Evolutionary conservation across 2,113 vertebrate species (phyloP), one percentile per base, ranked within the genome.

Genomic region (Serinus canaria): DNA sequence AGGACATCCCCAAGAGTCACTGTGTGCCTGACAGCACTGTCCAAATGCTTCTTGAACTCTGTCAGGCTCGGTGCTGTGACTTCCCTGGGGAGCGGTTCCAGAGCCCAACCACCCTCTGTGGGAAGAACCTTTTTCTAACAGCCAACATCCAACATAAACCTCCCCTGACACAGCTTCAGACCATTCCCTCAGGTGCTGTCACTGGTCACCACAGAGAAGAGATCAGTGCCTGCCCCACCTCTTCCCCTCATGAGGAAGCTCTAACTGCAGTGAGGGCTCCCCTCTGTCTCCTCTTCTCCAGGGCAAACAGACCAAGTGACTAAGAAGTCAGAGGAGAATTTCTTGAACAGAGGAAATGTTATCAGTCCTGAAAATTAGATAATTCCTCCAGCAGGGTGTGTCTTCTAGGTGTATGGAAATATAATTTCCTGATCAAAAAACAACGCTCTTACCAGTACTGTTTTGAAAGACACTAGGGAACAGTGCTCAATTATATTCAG

Each of bases 81-180:
- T 50, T 1, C 7, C 10, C 27, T 50, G 21, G 6, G 14, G 25
- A 73, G 22, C 31, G 73, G 31, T 49, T 43, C 43, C 25, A 37
- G 21, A 27, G 43, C 7, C 21, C 31, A 50, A 3, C 1, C 14
- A 73, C 10, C 3, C 11, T 15, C 9, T 13, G 7, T 2, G 43
- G 3, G 17, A 73, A 80, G 31, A 88, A 37, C 7, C 1, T 28
- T 25, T 64, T 37, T 14, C 35, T 31, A 17, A 43, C 10, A 56
- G 2, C 21, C 30, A 15, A 50, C 15, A 64, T 3, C 17, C 31
- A 64, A 3, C 11, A 3, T 37, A 73, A 73, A 37, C 3, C 11
- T 50, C 31, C 9, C 6, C 20, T 85, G 43, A 21, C 35, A 35
- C 17, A 58, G 2, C 6, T 37, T 37, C 43, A 81, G 43, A 14